Evolutionary conservation across 2,888 invertebrate genomes (phyloP).

Genomic region (Lottia scabra): DNA sequence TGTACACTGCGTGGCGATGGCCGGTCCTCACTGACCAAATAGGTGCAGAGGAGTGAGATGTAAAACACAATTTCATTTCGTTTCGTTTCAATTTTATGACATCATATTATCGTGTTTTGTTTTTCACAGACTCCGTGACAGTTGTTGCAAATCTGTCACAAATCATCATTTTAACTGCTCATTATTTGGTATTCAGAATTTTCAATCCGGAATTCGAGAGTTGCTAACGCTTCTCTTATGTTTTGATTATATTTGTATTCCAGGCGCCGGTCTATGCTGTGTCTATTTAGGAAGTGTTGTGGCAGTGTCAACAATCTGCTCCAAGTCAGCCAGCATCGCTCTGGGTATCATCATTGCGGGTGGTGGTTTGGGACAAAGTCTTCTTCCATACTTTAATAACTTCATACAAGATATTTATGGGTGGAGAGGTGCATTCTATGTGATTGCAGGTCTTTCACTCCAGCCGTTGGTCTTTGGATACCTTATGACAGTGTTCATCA

Average conservation of each 20-base stretch:
- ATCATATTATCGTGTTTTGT: too few relatives aligned
- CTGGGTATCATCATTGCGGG: neutral
- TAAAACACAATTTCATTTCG: too few relatives aligned
- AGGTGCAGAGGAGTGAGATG: too few relatives aligned
- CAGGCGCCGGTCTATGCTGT: neutral
- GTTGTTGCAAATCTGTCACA: too few relatives aligned
- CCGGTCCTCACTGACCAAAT: too few relatives aligned
- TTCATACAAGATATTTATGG: neutral
- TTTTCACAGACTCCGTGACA: too few relatives aligned
- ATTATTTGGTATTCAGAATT: too few relatives aligned
- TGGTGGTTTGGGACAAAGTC: neutral
- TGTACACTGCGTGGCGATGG: too few relatives aligned
- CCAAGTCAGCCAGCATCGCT: neutral
- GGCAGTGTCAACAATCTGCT: neutral
- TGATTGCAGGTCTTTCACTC: neutral
- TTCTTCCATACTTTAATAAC: neutral
- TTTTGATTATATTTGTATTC: neutral
- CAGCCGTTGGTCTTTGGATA: neutral
- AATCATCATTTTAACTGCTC: too few relatives aligned
- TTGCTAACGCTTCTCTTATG: too few relatives aligned
- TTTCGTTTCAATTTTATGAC: too few relatives aligned
- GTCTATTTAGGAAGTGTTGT: neutral
- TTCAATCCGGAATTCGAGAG: too few relatives aligned
- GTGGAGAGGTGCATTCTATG: neutral
- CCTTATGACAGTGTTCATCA: neutral